Evolutionary conservation across 53 echinoderm and acorn worm species (phyloP).

Genomic region (Crossaster papposus): DNA sequence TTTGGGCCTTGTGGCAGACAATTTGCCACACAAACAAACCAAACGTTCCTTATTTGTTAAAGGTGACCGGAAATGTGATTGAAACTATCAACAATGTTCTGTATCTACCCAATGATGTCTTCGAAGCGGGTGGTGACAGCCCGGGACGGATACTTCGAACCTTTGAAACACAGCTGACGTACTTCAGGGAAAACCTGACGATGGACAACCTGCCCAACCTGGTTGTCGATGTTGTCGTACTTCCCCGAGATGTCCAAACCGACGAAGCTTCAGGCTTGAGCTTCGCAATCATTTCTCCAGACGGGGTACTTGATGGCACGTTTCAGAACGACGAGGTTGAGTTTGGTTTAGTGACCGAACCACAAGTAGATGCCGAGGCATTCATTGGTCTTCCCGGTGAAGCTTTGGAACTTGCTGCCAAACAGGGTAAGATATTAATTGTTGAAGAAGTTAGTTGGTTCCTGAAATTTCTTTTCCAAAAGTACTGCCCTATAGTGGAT

Average conservation of each 20-base stretch:
- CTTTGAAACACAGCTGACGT: slow-evolving; percentile 18
- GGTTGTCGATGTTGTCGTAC: background rate
- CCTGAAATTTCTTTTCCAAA: too few species aligned
- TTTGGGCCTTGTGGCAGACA: too few species aligned
- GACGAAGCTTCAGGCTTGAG: background rate
- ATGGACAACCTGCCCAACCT: background rate
- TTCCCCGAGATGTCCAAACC: background rate
- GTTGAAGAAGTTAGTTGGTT: background rate
- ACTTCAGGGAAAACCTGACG: background rate
- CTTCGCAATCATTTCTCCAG: background rate
- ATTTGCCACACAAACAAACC: too few species aligned
- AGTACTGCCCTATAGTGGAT: too few species aligned
- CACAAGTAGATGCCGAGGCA: background rate
- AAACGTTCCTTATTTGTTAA: too few species aligned
- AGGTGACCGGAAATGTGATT: slow-evolving; percentile 25
- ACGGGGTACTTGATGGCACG: background rate
- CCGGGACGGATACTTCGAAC: background rate
- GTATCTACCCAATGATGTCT: background rate
- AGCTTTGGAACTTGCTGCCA: background rate
- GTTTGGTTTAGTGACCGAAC: background rate
- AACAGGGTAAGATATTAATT: background rate
- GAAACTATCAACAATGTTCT: slow-evolving; percentile 4
- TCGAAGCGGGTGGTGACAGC: background rate
- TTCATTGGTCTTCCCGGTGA: background rate
- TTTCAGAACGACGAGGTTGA: background rate